phyloP scores from a whole-genome alignment of 2,888 invertebrate species.

The Odontocolon sp. region DNA sequence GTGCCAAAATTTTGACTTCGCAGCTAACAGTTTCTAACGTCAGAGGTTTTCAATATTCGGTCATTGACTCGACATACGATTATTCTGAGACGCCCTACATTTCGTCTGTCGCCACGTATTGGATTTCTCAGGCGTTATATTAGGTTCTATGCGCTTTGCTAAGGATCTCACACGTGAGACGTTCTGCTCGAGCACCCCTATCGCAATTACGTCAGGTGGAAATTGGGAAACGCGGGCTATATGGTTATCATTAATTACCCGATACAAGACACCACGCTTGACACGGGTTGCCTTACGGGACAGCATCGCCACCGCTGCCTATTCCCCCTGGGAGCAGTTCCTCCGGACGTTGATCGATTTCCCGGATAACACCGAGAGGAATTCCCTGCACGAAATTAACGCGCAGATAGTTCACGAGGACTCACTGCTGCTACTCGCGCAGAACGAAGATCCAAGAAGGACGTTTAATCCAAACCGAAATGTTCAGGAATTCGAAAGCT shows the following conservation, averaged over 20 bases:
- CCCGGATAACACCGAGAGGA: constrained; percentile 41
- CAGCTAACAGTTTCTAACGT: no score
- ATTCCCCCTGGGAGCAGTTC: constrained; percentile 55
- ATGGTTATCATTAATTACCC: constrained; percentile 61
- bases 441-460: neutral
- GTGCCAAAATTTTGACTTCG: no score
- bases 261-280: constrained; percentile 57
- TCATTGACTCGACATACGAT: no score
- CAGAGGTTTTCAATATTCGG: no score
- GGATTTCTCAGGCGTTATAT: neutral
- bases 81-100: no score
- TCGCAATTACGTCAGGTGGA: constrained; percentile 59
- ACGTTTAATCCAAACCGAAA: neutral
- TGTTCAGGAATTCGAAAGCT: neutral
- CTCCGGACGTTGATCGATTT: constrained; percentile 60
- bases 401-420: constrained; percentile 44
- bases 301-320: constrained; percentile 35
- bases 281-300: constrained; percentile 56
- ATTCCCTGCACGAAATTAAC: constrained; percentile 53
- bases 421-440: neutral
- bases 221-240: constrained; percentile 55
- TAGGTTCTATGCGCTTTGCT: neutral
- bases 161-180: constrained; percentile 13
- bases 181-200: constrained; percentile 46
- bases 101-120: no score